Conservation (phyloP, 2,113 vertebrate species). For the Emydocephalus ijimae region DNA sequence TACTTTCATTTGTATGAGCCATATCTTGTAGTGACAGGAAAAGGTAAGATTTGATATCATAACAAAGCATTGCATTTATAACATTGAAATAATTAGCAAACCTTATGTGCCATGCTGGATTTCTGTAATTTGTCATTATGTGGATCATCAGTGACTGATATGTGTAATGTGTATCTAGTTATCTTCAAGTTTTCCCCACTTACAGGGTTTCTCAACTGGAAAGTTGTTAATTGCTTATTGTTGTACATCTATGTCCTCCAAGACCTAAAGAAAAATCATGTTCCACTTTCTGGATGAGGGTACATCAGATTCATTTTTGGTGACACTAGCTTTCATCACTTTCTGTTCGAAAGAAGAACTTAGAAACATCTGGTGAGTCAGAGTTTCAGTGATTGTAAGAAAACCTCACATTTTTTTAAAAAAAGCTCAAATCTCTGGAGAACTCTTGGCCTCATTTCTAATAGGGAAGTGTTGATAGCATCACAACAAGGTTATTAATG, state of each 20-base stretch:
- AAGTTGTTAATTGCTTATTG: neutral
- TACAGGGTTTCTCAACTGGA: neutral
- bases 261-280: slow-evolving; percentile 31
- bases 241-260: slow-evolving; percentile 4
- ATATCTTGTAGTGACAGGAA: too few species aligned
- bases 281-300: slow-evolving; percentile 37
- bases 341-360: slow-evolving; percentile 16
- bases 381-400: slow-evolving; percentile 44
- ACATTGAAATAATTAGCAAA: neutral
- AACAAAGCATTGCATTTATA: neutral
- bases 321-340: slow-evolving; percentile 36
- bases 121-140: neutral
- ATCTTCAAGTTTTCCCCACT: neutral
- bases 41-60: too few species aligned
- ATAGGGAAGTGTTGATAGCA: slow-evolving; percentile 63
- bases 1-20: neutral
- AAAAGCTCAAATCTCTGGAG: slow-evolving; percentile 38
- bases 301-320: neutral
- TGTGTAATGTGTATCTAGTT: neutral
- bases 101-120: neutral
- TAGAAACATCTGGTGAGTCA: slow-evolving; percentile 37
- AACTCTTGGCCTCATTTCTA: slow-evolving; percentile 40
- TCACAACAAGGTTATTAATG: slow-evolving; percentile 43
- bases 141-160: neutral
- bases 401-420: slow-evolving; percentile 28